phyloP scores from a whole-genome alignment of 2,113 vertebrate species.

The Ammodytes dubius region DNA sequence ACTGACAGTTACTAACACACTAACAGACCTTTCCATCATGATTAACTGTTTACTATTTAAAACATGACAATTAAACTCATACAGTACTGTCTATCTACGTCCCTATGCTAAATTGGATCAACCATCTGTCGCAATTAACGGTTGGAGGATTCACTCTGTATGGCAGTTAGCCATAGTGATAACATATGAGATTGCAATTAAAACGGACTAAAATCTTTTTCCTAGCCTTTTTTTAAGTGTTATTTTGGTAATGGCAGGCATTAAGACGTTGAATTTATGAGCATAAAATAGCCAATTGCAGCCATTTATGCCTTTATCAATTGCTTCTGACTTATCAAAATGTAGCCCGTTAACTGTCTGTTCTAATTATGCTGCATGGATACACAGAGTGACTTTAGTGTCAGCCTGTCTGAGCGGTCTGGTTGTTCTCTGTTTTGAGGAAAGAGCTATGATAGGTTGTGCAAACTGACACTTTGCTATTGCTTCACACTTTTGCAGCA shows the following conservation, averaged over 20 bases:
- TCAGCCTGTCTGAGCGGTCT: slow-evolving; percentile 31
- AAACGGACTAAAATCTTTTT: slow-evolving; percentile 48
- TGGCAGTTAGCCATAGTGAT: slow-evolving; percentile 37
- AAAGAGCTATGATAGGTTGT: not conserved
- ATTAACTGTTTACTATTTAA: slow-evolving; percentile 48
- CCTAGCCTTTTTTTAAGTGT: slow-evolving; percentile 33
- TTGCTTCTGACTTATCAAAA: slow-evolving; percentile 62
- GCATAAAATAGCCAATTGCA: slow-evolving; percentile 47
- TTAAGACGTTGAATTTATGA: slow-evolving; percentile 53
- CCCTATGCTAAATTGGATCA: slow-evolving; percentile 5
- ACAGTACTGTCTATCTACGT: slow-evolving; percentile 23
- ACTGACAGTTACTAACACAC: slow-evolving; percentile 59
- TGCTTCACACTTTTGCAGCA: not conserved
- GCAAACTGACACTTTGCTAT: not conserved
- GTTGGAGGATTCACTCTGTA: slow-evolving; percentile 24
- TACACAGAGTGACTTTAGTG: slow-evolving; percentile 30
- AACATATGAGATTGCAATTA: slow-evolving; percentile 60
- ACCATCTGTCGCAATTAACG: slow-evolving; percentile 50
- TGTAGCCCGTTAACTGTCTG: slow-evolving; percentile 50
- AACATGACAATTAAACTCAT: slow-evolving; percentile 18
- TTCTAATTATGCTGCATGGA: slow-evolving; percentile 59
- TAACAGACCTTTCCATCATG: slow-evolving; percentile 50
- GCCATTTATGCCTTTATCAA: slow-evolving; percentile 38
- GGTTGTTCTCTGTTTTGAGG: not conserved
- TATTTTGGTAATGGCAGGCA: slow-evolving; percentile 56